Base-by-base conservation (phyloP, 2,888 invertebrate genomes). In the Lobophora halterata region DNA sequence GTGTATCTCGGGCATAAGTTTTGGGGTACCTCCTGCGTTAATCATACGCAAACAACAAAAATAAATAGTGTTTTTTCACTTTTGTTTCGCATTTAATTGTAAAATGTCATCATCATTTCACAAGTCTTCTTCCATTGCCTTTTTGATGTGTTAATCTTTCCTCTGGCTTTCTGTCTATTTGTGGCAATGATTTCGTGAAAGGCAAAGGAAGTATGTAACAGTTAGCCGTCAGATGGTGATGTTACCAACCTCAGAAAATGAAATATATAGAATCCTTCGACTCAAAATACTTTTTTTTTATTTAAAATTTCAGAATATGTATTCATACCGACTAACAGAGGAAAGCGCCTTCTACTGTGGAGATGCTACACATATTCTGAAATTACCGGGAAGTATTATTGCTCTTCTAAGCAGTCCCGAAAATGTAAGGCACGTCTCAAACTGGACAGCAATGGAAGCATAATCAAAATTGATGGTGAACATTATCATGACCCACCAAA, bases 401-500 rank as follows among this genome's bases (percentile, higher is more conserved):
- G 48, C 23, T 48, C 48, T 5, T 23, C 34, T 4, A 31, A 29
- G 24, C 16, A 26, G 17, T 7, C 20, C 4, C 7, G 5, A 1
- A 32, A 24, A n/a, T 48, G 48, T 11, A 48, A 38, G 13, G 44
- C 44, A 2, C 27, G 38, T 4, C 12, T 48, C 1, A 45, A 40
- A 17, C 8, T 45, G 1, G 11, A 21, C 0, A 8, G 19, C 2
- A 14, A 21, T 6, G 17, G 24, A 3, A 10, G 9, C 4, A 33
- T 44, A 2, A 10, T n/a, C 0, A 17, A 9, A 2, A 21, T 7
- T 1, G 23, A 35, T 1, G 28, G 19, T 4, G 11, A 19, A 7
- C 45, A 40, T 25, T 11, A 3, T 9, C 45, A 9, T 58, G 9
- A 25, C 1, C 46, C 45, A 3, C 45, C 47, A 1, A 37, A 12